Evolutionary conservation across 2,797 vertebrate species (phyloP), one percentile per base, ranked within the genome.

Genomic region (Calcarius lapponicus): DNA sequence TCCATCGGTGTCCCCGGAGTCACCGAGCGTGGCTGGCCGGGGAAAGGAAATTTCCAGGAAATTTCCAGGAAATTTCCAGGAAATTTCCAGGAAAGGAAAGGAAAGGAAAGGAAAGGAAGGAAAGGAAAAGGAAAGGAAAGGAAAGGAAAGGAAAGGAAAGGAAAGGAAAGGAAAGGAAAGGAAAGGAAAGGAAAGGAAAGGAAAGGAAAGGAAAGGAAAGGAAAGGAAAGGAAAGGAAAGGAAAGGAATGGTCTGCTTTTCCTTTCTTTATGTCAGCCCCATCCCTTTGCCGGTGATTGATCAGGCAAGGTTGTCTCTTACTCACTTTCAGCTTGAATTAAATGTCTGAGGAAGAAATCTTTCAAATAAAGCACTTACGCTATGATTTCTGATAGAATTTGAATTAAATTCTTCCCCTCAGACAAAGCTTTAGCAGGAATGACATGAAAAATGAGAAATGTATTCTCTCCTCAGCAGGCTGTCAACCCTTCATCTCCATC

Each of bases 381-480:
- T 34, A 42, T 45, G 73, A 56, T 28, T 89, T 91, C 43, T 88
- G 85, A 86, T 81, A 70, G 21, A 83, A 48, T 78, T 78, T 73
- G 76, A 78, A 74, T 93, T 78, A 53, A 48, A 73, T 20, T 64
- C 38, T 60, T 60, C 48, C 29, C 31, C 19, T 66, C 74, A 91
- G 94, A 87, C 34, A 61, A 28, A 89, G 56, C 66, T 86, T 87
- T 57, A 83, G 65, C 38, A 86, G 83, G 92, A 93, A 54, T 84
- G 65, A 86, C 51, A 73, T 67, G 47, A 73, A 90, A 84, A 75
- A 73, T 64, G 47, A 75, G 88, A 84, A 73, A 90, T 61, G 6
- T 80, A 51, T 92, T 88, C 90, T 76, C 82, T 89, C 74, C 93
- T 94, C 90, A 47, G 40, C 80, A 87, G 87, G 74, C 71, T 81